Conservation (phyloP, 2,113 vertebrate genomes). For the Ranitomeya imitator region DNA sequence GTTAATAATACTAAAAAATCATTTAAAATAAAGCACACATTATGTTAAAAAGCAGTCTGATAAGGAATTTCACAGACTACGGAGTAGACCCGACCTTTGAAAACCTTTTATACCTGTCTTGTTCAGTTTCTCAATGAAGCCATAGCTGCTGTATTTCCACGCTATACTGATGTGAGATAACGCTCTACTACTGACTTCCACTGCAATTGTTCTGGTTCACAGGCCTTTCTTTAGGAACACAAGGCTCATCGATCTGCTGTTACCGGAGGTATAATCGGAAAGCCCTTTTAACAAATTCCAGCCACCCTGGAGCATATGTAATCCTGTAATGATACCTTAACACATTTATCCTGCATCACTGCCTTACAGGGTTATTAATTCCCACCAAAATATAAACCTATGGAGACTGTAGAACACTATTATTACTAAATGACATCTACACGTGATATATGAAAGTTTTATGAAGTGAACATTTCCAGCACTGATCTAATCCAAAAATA, state of each 20-base stretch:
- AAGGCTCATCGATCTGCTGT: constrained; percentile 41
- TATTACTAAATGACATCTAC: background rate
- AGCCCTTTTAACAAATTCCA: constrained; percentile 28
- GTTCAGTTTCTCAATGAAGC: constrained; percentile 37
- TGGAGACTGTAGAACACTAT: background rate
- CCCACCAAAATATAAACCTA: background rate
- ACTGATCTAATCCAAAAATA: background rate
- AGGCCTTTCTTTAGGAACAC: constrained; percentile 24
- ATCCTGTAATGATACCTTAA: constrained; percentile 32
- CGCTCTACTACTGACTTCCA: constrained; percentile 18
- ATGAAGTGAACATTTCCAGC: background rate
- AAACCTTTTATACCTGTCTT: constrained; percentile 31
- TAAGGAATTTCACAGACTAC: constrained; percentile 8
- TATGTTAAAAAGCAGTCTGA: background rate
- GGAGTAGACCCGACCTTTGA: constrained; percentile 11
- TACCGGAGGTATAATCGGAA: constrained; percentile 23
- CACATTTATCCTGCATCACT: background rate
- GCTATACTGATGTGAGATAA: constrained; percentile 45
- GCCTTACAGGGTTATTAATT: background rate
- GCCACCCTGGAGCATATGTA: constrained; percentile 20
- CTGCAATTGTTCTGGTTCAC: constrained; percentile 30
- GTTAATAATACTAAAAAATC: background rate
- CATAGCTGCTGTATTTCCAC: constrained; percentile 26
- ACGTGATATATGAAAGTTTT: background rate
- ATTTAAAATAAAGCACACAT: background rate